Base-by-base conservation (phyloP, 2,113 vertebrate species). In the Chauna torquata region DNA sequence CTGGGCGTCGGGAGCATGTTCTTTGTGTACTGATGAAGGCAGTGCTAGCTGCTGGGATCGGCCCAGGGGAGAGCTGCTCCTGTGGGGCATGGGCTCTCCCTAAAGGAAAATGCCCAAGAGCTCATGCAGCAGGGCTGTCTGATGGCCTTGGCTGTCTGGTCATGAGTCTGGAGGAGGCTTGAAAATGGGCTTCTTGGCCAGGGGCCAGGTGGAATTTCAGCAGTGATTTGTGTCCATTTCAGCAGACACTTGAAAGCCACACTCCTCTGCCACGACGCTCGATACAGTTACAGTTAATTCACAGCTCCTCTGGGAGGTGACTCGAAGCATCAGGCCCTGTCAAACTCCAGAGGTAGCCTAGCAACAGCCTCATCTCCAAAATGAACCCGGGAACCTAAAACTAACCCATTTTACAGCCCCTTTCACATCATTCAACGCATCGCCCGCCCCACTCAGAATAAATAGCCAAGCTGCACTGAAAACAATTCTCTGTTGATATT, bases 261-360 rank as follows among this genome's bases (percentile, higher is more conserved):
- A 7, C 36, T 94, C 71, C 76, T 78, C 90, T 2, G 11, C 70
- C 71, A 92, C 85, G 62, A 81, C 6, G 55, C 96, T 96, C 88
- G 22, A 19, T 88, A 90, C 55, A 22, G 92, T 96, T 97, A 69
- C 96, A 71, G 95, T 96, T 95, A 92, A 98, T 97, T 97, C 96
- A 83, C 76, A 69, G 96, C 94, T 97, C 97, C 95, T 96, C 96
- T 82, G 97, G 96, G 97, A 97, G 93, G 90, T 18, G 4, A 19
- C 97, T 94, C 3, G 6, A 82, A 96, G 96, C 96, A 95, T 97
- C 95, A 18, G 88, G 96, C 90, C 97, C 96, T 97, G 97, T 93
- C 95, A 69, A 79, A 93, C 96, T 97, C 97, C 88, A 76, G 96
- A 97, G 97, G 98, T 98, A 98, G 95, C 98, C 97, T 98, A 98